These are phyloP conservation scores for Micromys minutus DNA, from an alignment of 2,113 vertebrate species.

Conservation along the genomic window DNA sequence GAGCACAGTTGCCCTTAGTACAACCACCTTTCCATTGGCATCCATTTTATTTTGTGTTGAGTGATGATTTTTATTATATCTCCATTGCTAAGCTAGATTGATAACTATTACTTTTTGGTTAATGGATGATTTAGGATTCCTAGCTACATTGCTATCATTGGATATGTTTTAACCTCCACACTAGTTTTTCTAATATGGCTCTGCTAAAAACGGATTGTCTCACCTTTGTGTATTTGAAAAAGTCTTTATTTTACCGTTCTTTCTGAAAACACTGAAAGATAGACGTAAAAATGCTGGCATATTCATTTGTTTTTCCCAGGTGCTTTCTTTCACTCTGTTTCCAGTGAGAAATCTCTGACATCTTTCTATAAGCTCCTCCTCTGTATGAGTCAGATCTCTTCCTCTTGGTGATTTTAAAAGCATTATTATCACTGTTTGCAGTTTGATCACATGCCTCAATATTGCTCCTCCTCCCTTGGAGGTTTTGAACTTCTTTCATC, in stretches of 20 bases:
- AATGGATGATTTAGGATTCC: slow-evolving; percentile 15
- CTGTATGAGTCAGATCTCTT: neutral
- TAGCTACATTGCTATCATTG: too few relatives aligned
- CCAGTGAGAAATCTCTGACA: neutral
- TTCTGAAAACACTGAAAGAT: neutral
- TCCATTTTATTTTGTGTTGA: slow-evolving; percentile 5
- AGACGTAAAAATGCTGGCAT: neutral
- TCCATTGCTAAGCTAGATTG: neutral
- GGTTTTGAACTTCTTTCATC: neutral
- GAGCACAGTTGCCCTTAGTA: slow-evolving; percentile 13
- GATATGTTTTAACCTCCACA: slow-evolving; percentile 3
- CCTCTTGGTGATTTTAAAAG: neutral
- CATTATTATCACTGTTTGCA: neutral
- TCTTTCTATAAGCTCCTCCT: neutral
- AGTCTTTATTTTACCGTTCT: neutral
- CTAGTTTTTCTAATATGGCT: neutral
- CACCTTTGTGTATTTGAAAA: neutral
- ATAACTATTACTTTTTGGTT: slow-evolving; percentile 27
- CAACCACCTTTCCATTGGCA: neutral
- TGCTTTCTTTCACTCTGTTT: neutral
- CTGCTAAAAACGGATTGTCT: neutral
- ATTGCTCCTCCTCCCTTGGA: neutral
- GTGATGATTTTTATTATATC: slow-evolving; percentile 32
- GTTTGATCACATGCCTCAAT: neutral
- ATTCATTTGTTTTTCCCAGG: neutral